A percentile compares a stretch with the other conserved stretches of the same genome.
Conservation (phyloP, 2,888 invertebrate genomes). For the Erynnis tages region DNA sequence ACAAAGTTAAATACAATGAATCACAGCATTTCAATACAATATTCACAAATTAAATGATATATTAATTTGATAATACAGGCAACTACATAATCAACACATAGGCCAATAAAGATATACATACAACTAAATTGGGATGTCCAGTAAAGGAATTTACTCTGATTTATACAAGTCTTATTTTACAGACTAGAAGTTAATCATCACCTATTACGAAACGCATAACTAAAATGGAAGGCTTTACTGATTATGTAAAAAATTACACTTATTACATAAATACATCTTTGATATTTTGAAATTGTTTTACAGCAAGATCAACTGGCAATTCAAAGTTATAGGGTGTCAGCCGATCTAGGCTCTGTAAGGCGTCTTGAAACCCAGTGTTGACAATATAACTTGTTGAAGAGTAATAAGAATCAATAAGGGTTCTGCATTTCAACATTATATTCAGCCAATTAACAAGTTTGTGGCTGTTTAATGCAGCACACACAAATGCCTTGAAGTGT, state of each 20-base stretch:
- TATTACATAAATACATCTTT: slow-evolving; percentile 94
- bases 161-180: slow-evolving; percentile 21
- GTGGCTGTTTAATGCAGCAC: slow-evolving; percentile 95
- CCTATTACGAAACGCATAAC: slow-evolving; percentile 32
- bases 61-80: neutral
- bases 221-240: slow-evolving; percentile 38
- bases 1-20: neutral
- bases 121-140: neutral
- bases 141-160: neutral
- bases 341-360: slow-evolving; percentile 93
- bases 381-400: slow-evolving; percentile 97
- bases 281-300: slow-evolving; percentile 98
- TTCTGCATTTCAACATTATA: slow-evolving; percentile 93
- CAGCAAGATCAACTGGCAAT: slow-evolving; percentile 97
- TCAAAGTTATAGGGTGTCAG: slow-evolving; percentile 93
- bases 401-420: slow-evolving; percentile 89
- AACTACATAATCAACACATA: neutral
- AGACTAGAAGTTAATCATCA: slow-evolving; percentile 32
- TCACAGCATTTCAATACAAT: slow-evolving; percentile 4
- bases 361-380: slow-evolving; percentile 98
- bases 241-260: slow-evolving; percentile 37
- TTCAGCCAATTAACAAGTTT: slow-evolving; percentile 97
- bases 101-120: slow-evolving; percentile 8
- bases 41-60: slow-evolving; percentile 6
- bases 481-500: slow-evolving; percentile 99